Evolutionary conservation across 2,113 vertebrate genomes (phyloP).

Genomic region (Cebus imitator): DNA sequence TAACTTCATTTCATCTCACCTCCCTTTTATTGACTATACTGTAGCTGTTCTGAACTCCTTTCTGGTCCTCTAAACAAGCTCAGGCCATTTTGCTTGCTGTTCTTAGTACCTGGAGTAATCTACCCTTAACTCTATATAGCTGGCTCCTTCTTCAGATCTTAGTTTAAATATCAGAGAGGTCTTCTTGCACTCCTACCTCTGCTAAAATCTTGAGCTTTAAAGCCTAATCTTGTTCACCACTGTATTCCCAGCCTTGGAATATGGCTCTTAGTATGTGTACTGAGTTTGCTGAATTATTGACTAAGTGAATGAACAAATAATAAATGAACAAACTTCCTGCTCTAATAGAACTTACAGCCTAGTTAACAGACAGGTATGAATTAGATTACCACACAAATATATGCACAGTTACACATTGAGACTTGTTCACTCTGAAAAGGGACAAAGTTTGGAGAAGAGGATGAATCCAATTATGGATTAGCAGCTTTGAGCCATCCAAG

Average conservation of each 20-base stretch:
- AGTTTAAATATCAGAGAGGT: neutral
- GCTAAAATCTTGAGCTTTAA: slow-evolving; percentile 27
- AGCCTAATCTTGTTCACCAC: neutral
- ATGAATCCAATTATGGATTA: neutral
- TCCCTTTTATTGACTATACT: neutral
- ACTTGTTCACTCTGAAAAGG: neutral
- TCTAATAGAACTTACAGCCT: neutral
- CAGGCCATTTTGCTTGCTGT: neutral
- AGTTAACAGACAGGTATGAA: neutral
- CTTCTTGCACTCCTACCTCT: neutral
- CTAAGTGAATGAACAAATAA: neutral
- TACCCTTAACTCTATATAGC: neutral
- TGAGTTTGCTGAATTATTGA: neutral
- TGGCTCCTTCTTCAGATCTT: neutral
- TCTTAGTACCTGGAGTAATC: neutral
- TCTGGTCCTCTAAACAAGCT: neutral
- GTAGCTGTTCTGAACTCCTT: neutral
- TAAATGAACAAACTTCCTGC: neutral
- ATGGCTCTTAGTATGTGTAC: neutral
- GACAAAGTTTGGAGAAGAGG: neutral
- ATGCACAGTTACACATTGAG: neutral
- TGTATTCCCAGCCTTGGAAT: neutral
- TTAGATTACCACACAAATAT: neutral
- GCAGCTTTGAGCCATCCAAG: neutral
- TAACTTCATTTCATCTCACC: neutral